Percentiles rank a stretch among this genome's conserved stretches.
phyloP scores from a whole-genome alignment of 2,113 vertebrate genomes.

The Callopanchax toddi region DNA sequence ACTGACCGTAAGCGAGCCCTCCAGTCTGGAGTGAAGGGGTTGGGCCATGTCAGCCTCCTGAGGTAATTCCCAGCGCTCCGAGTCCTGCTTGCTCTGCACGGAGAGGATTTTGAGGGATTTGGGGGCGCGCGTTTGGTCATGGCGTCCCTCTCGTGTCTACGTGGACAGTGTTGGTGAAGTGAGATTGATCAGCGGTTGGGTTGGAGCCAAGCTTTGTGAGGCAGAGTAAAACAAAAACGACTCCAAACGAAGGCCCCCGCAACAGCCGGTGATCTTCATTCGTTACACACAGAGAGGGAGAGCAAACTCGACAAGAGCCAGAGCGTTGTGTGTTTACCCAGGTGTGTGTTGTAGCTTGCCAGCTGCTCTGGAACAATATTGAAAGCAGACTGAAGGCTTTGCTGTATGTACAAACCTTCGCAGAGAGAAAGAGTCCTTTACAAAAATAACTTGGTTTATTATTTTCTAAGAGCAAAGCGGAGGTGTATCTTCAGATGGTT shows the following conservation, averaged over 20 bases:
- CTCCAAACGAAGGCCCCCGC: conserved; percentile 58
- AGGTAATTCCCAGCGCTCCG: conserved; percentile 64
- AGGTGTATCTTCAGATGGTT: conserved; percentile 34
- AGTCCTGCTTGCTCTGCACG: conserved; percentile 60
- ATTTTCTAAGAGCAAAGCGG: conserved; percentile 48
- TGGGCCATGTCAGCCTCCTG: conserved; percentile 62
- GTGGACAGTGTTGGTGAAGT: conserved; percentile 59
- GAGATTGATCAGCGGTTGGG: conserved; percentile 62
- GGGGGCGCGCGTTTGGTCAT: conserved; percentile 48
- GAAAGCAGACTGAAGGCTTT: conserved; percentile 68
- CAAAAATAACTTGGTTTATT: conserved; percentile 61
- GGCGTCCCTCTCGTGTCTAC: conserved; percentile 48
- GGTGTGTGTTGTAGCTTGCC: conserved; percentile 77
- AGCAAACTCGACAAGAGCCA: conserved; percentile 52
- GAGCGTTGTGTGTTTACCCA: conserved; percentile 76
- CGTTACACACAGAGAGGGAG: conserved; percentile 43
- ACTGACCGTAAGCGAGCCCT: conserved; percentile 42
- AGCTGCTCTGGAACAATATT: conserved; percentile 74
- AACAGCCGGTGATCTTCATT: conserved; percentile 52
- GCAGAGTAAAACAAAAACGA: conserved; percentile 66
- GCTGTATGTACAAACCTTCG: conserved; percentile 65
- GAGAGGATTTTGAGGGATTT: conserved; percentile 64
- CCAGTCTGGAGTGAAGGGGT: conserved; percentile 44
- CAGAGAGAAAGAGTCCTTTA: conserved; percentile 57
- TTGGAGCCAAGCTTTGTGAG: conserved; percentile 46